Conservation (phyloP, 2,797 vertebrate species). For the Ceyx erithaca region DNA sequence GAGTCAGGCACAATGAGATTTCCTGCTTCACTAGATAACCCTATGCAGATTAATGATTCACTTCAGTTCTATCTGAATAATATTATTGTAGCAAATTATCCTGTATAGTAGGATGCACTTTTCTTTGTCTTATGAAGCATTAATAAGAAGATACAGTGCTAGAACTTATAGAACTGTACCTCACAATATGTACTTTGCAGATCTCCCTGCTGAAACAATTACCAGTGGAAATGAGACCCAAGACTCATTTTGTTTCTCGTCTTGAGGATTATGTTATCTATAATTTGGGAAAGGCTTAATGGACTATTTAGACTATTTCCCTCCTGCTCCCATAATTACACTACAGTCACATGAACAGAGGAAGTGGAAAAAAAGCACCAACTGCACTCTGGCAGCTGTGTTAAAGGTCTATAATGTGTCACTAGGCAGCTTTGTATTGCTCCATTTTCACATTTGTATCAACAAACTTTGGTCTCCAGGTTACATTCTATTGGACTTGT, state of each 20-base stretch:
- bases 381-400: neutral
- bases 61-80: conserved; percentile 70
- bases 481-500: neutral
- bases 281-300: conserved; percentile 40
- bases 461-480: neutral
- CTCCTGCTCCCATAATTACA: conserved; percentile 5
- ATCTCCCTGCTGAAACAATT: conserved; percentile 50
- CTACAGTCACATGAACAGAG: neutral
- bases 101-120: conserved; percentile 51
- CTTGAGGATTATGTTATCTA: conserved; percentile 22
- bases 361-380: neutral
- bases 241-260: conserved; percentile 42
- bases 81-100: conserved; percentile 74
- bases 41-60: conserved; percentile 73
- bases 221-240: conserved; percentile 53
- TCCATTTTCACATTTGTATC: neutral
- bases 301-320: conserved; percentile 25
- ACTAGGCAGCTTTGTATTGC: neutral
- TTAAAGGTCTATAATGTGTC: neutral
- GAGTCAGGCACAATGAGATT: conserved; percentile 68
- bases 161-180: conserved; percentile 29
- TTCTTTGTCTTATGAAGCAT: conserved; percentile 64
- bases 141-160: conserved; percentile 2
- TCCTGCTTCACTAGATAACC: conserved; percentile 69
- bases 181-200: neutral